Evolutionary conservation across 2,888 invertebrate genomes (phyloP), one percentile per base, ranked within the genome.

Genomic region (Geotrupes spiniger): DNA sequence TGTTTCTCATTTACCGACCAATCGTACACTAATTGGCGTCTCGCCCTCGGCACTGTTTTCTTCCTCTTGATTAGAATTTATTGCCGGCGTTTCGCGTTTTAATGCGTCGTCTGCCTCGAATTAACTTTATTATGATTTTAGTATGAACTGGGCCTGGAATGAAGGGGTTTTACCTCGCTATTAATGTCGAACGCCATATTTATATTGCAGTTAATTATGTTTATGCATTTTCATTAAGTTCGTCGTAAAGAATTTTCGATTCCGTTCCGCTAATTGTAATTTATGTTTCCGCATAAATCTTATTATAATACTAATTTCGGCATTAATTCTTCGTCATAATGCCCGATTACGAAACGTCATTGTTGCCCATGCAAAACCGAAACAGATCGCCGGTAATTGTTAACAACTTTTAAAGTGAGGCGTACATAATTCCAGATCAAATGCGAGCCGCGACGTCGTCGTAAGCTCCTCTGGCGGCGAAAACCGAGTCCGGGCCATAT

Each of bases 71-170:
- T 66, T 65, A 63, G 60, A 62, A 65, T 66, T 65, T 65, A 66
- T 63, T 53, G 52, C 58, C 51, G 56, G 54, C 57, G 61, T 60
- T 62, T 63, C 59, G 60, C 60, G 58, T 62, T 64, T 63, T 57
- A 61, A 63, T 58, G 60, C 54, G 63, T 63, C 60, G 59, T 62
- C 63, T 62, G 62, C 57, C 56, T 59, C 60, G 59, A 64, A 65
- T 65, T 65, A 65, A 65, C 54, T 65, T 65, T 65, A 64, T 65
- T 64, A 63, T 56, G 58, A 58, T 59, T 63, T 63, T 63, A 52
- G 52, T 57, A 52, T 53, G 39, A 58, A 43, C 60, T 39, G 41
- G 44, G 44, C 42, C 25, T 17, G 21, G 31, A 40, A 44, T 44
- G 45, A 44, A 47, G 16, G 17, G 29, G 11, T 21, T 31, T 11